Percentiles rank a stretch among this genome's conserved stretches.
Evolutionary conservation across 1,140 invertebrate genomes (phyloP).

Genomic region (Drosophila burlai): DNA sequence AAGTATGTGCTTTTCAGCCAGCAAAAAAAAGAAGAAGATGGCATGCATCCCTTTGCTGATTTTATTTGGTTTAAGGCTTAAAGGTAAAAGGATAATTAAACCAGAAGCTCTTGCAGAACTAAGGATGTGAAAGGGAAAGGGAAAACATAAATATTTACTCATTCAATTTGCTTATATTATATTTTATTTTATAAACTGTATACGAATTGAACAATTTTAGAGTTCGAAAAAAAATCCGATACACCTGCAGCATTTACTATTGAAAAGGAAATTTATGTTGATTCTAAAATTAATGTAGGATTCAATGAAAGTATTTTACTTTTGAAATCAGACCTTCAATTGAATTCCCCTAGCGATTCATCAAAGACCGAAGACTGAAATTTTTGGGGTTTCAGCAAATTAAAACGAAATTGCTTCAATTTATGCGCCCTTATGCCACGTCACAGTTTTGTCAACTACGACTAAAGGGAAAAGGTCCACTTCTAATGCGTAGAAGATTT

Average conservation of each 20-base stretch:
- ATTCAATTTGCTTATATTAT: not conserved
- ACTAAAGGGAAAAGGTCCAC: constrained; percentile 5
- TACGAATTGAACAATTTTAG: not conserved
- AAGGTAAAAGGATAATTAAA: not conserved
- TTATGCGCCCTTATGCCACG: not conserved
- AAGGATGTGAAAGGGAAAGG: not conserved
- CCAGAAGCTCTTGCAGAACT: not conserved
- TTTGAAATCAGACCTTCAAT: not conserved
- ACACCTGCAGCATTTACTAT: not conserved
- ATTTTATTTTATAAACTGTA: not conserved
- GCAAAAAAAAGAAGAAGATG: not conserved
- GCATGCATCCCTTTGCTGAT: not conserved
- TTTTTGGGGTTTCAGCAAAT: constrained; percentile 12
- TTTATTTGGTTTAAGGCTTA: not conserved
- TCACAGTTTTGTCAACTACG: constrained; percentile 9
- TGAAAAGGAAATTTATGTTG: not conserved
- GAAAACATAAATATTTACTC: no score
- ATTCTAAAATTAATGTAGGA: no score
- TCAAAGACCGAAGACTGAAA: not conserved
- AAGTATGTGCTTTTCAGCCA: not conserved
- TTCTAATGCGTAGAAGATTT: constrained; percentile 17
- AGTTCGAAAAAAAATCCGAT: no score
- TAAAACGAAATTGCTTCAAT: constrained; percentile 21
- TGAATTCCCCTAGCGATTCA: not conserved
- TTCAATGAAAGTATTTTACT: no score